Conservation (phyloP, 2,797 vertebrate genomes). For the Smutsia temminckii region DNA sequence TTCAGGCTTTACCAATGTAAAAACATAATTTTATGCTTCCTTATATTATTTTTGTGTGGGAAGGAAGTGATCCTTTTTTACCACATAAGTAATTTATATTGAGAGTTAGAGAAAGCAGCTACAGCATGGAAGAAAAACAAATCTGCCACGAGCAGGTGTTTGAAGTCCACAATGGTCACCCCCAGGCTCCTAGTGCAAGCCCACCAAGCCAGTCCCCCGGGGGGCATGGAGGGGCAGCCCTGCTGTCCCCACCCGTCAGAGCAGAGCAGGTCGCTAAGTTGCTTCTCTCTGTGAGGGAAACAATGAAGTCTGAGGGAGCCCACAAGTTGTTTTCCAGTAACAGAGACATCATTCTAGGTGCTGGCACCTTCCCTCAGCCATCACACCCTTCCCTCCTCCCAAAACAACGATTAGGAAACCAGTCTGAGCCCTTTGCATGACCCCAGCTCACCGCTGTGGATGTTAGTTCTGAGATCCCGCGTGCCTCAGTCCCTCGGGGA, state of each 20-base stretch:
- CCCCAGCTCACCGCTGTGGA: background rate
- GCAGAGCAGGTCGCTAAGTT: background rate
- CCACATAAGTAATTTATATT: background rate
- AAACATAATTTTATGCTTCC: background rate
- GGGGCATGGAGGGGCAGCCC: no score
- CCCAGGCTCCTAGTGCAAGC: no score
- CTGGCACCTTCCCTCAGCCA: background rate
- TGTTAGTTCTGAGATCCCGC: background rate
- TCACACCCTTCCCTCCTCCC: background rate
- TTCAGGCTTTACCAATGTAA: background rate
- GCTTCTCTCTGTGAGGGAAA: background rate
- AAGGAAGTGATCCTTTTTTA: background rate
- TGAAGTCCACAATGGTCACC: background rate
- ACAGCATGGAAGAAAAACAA: background rate
- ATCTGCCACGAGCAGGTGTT: background rate
- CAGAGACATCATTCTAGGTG: background rate
- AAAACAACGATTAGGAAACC: background rate
- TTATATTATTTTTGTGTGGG: background rate
- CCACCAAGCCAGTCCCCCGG: no score
- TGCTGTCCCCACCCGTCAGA: no score
- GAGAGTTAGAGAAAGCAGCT: background rate
- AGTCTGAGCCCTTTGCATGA: accelerated
- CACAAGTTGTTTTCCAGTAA: background rate
- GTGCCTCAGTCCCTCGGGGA: accelerated
- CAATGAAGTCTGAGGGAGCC: background rate